A percentile compares a stretch with the other conserved stretches of the same genome.
Conservation (phyloP, 2,113 vertebrate species). For the Ctenodactylus gundi region DNA sequence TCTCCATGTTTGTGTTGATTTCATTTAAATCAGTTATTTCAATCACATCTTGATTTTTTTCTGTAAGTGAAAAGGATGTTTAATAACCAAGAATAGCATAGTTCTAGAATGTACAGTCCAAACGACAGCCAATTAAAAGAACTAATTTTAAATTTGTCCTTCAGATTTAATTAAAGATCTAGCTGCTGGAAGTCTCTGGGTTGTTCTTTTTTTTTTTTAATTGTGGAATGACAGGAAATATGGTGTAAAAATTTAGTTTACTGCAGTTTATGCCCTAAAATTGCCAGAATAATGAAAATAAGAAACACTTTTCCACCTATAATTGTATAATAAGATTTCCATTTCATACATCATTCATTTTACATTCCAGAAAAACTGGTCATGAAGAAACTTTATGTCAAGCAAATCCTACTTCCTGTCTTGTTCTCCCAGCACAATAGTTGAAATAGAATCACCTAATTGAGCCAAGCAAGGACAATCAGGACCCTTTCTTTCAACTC, state of each 20-base stretch:
- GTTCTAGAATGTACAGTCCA: not conserved
- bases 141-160: slow-evolving; percentile 53
- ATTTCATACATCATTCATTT: slow-evolving; percentile 36
- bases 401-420: slow-evolving; percentile 33
- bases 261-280: not conserved
- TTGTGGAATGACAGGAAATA: not conserved
- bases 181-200: slow-evolving; percentile 45
- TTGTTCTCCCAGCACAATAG: slow-evolving; percentile 12
- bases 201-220: not conserved
- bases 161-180: slow-evolving; percentile 65
- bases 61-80: slow-evolving; percentile 34
- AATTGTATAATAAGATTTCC: not conserved
- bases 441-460: slow-evolving; percentile 30
- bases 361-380: not conserved
- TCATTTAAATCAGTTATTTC: slow-evolving; percentile 71
- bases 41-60: slow-evolving; percentile 62
- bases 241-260: not conserved
- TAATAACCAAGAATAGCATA: slow-evolving; percentile 49
- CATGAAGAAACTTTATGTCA: slow-evolving; percentile 32
- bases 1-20: slow-evolving; percentile 70
- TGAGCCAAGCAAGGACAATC: slow-evolving; percentile 7
- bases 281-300: not conserved
- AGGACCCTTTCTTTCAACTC: slow-evolving; percentile 29
- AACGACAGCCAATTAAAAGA: slow-evolving; percentile 60
- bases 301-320: not conserved